These are phyloP conservation scores for Myrmecobius fasciatus DNA, from an alignment of 2,113 vertebrate species.

Conservation along the genomic window DNA sequence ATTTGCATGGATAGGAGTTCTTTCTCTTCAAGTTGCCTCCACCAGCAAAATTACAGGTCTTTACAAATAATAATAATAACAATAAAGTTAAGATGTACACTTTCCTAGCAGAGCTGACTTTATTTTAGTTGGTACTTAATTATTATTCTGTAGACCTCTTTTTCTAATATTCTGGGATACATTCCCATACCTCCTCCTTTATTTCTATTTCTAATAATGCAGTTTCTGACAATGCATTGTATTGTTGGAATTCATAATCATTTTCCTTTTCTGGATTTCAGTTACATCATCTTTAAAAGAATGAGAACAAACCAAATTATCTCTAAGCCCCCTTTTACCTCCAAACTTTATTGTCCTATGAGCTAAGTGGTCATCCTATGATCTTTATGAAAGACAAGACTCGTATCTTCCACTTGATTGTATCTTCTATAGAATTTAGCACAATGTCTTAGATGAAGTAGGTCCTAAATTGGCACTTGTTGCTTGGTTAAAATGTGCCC, in stretches of 20 bases:
- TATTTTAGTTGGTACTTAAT: background rate
- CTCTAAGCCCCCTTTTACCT: background rate
- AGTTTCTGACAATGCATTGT: background rate
- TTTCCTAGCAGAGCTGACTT: background rate
- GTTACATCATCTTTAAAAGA: background rate
- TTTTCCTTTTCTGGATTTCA: background rate
- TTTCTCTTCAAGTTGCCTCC: background rate
- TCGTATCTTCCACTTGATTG: background rate
- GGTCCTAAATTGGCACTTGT: background rate
- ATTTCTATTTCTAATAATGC: background rate
- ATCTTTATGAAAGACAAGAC: background rate
- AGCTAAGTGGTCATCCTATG: background rate
- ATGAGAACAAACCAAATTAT: background rate
- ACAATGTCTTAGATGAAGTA: background rate
- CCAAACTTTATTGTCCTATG: background rate
- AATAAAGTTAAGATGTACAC: background rate
- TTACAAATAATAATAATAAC: background rate
- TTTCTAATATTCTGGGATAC: background rate
- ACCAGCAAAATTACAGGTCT: background rate
- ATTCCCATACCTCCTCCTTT: background rate
- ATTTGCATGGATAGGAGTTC: background rate
- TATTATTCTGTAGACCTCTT: background rate
- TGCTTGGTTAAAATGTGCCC: background rate
- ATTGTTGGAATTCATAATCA: background rate
- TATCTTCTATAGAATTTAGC: background rate